Conservation (phyloP, 2,113 vertebrate genomes). For the Alouatta palliata region DNA sequence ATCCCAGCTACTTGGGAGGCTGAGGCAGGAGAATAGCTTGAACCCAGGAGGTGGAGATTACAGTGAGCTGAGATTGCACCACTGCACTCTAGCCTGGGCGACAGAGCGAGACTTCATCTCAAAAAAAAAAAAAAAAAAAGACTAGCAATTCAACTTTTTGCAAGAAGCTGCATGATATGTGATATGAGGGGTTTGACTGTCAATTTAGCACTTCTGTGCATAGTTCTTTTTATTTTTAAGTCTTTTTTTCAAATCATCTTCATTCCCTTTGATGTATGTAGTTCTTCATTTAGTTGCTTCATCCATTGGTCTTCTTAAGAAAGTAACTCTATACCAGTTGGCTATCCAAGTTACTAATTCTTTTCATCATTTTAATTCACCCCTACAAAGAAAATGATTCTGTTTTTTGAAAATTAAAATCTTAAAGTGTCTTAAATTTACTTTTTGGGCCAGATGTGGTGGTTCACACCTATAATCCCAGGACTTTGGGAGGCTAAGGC, state of each 20-base stretch:
- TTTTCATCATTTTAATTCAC: slow-evolving; percentile 22
- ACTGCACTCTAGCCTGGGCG: no score
- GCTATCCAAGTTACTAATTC: neutral
- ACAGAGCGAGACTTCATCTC: no score
- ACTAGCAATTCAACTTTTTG: neutral
- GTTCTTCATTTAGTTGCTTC: neutral
- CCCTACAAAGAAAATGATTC: slow-evolving; percentile 11
- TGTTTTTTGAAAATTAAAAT: slow-evolving; percentile 40
- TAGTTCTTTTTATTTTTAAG: neutral
- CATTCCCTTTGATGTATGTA: neutral
- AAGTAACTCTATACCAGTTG: neutral
- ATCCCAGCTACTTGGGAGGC: no score
- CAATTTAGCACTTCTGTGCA: neutral
- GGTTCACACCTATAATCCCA: no score
- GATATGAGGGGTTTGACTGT: neutral
- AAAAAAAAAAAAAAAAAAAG: neutral
- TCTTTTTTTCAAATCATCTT: neutral
- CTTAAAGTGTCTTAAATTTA: slow-evolving; percentile 6
- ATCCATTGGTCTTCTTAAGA: neutral
- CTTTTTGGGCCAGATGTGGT: neutral
- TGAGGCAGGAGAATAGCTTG: no score
- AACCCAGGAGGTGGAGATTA: no score
- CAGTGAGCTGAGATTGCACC: no score
- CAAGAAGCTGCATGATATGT: neutral
- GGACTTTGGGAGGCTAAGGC: no score